phyloP scores from a whole-genome alignment of 2,888 invertebrate species.

The Lepidocyrtinus sp. region DNA sequence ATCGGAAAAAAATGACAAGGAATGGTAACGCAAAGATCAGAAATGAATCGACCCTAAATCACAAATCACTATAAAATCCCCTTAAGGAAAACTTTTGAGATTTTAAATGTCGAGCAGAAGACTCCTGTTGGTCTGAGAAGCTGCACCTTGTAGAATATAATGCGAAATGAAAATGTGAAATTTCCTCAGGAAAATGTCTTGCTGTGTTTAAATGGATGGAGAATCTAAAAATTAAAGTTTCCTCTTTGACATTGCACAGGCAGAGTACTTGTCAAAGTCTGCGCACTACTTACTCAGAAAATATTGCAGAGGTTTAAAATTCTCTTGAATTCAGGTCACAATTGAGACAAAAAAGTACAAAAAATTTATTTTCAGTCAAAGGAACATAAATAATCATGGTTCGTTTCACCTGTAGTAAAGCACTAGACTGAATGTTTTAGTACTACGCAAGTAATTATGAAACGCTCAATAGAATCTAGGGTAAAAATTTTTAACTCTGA shows the following conservation, averaged over 20 bases:
- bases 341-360: neutral
- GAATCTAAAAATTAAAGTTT: too few relatives aligned
- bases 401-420: too few relatives aligned
- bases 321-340: neutral
- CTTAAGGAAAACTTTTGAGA: too few relatives aligned
- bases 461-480: conserved; percentile 4
- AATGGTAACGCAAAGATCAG: conserved; percentile 7
- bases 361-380: neutral
- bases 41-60: neutral
- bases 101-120: too few relatives aligned
- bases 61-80: neutral
- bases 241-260: too few relatives aligned
- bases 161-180: too few relatives aligned
- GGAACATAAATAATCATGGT: neutral
- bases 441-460: neutral
- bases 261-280: too few relatives aligned
- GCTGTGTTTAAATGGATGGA: too few relatives aligned
- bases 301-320: neutral
- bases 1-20: conserved; percentile 8
- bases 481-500: conserved; percentile 7
- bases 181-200: too few relatives aligned
- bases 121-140: too few relatives aligned
- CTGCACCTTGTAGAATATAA: too few relatives aligned
- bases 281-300: conserved; percentile 8
- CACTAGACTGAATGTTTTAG: neutral